These are phyloP conservation scores for Drosophila leontia DNA, from an alignment of 1,140 invertebrate species.

Conservation along the genomic window DNA sequence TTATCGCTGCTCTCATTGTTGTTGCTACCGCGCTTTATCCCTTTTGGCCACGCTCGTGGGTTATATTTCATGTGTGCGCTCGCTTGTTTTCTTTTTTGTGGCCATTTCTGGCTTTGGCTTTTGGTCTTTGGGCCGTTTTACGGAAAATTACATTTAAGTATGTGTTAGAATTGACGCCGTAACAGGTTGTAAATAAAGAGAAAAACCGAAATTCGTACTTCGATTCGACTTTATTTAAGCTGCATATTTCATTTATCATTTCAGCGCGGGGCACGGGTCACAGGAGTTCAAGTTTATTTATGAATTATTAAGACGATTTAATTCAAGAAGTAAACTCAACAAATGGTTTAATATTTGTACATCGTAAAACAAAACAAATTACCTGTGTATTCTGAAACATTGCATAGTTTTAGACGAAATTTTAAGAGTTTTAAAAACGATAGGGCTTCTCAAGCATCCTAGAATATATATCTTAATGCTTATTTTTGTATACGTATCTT, in stretches of 20 bases:
- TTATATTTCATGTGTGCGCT: conserved; percentile 56
- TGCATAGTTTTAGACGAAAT: too few relatives aligned
- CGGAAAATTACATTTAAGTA: conserved; percentile 82
- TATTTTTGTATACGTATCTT: too few relatives aligned
- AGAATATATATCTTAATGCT: too few relatives aligned
- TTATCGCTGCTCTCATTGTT: conserved; percentile 57
- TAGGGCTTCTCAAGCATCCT: too few relatives aligned
- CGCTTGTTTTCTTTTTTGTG: conserved; percentile 26
- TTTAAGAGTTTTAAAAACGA: too few relatives aligned
- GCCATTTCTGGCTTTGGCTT: conserved; percentile 50
- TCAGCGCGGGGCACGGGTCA: not conserved
- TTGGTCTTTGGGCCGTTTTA: conserved; percentile 62
- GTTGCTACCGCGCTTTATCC: conserved; percentile 67
- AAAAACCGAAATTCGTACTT: conserved; percentile 44
- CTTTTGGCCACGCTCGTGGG: conserved; percentile 59
- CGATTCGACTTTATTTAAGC: conserved; percentile 51
- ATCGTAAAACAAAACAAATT: too few relatives aligned
- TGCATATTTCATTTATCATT: conserved; percentile 26
- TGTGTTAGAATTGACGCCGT: conserved; percentile 79
- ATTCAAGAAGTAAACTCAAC: too few relatives aligned
- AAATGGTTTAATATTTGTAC: too few relatives aligned
- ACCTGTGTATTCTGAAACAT: too few relatives aligned
- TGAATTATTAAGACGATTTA: too few relatives aligned
- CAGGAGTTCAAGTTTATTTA: not conserved
- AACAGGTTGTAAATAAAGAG: conserved; percentile 80